Base-by-base conservation (phyloP, 2,113 vertebrate species). In the Platysternon megacephalum region DNA sequence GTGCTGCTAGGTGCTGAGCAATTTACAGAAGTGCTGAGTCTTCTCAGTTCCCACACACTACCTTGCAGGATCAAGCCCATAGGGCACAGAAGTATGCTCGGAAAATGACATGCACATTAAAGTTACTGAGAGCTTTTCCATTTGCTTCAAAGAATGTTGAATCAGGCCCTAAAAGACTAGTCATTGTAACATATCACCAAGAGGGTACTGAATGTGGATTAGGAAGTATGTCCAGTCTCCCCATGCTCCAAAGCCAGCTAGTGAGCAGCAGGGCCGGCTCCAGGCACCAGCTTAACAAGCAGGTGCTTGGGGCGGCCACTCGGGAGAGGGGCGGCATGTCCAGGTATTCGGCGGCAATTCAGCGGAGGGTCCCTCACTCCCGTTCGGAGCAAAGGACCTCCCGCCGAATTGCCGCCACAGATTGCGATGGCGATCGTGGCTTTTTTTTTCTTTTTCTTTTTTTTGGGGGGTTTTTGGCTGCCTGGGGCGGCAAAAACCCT, bases 41-140 rank as follows among this genome's bases (percentile, higher is more conserved):
- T 19, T 91, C 2, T 29, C 0, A 0, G 29, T 48, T 49, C 1
- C 0, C 0, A 0, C 24, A 79, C 12, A 2, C 61, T 42, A 46
- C 19, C 0, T 0, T 26, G 51, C 52, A 79, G 82, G 48, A 78
- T 46, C 19, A 22, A 29, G 2, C 26, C n/a, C 11, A 2, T 46
- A 10, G 14, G 35, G 44, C 9, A 16, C 28, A 46, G 39, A 10
- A 35, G 22, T 16, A 6, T 72, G 3, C 35, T 79, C 72, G 78
- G 44, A 86, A 88, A 49, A 87, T 39, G 8, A 91, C 2, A 16
- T 9, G 19, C 55, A 52, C 86, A 26, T 39, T 91, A 32, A 12
- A 88, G 84, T 86, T 88, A 92, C 39, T 82, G 48, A 32, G 9
- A 91, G 13, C 3, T 65, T 84, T 84, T 92, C 61, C 85, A 72